Evolutionary conservation across 2,888 invertebrate species (phyloP), one percentile per base, ranked within the genome.

Genomic region (Tachina grossa): DNA sequence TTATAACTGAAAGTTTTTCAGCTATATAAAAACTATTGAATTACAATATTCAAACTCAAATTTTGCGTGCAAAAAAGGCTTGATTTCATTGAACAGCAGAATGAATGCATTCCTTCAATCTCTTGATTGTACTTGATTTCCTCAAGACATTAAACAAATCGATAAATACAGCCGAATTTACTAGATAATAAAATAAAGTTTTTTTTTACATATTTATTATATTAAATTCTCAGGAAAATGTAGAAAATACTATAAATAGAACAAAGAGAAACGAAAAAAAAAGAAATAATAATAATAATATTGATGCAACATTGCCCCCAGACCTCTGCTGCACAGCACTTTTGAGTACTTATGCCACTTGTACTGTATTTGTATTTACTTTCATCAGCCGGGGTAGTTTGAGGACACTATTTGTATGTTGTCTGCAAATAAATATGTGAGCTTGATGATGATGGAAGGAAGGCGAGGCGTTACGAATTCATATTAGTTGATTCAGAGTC

Each of bases 171-270:
- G 2, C 51, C 47, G 63, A 76, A 83, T 65, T n/a, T 41, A 69
- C 41, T 55, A 63, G 80, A 81, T 81, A 81, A 81, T 63, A 76
- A 77, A 83, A 65, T 57, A 66, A 71, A 10, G 22, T 22, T 79
- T 84, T 77, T 66, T 77, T 49, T 75, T 79, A 76, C 72, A 76
- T 85, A 72, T 85, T 83, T 79, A 79, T 82, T 43, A 55, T 79
- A 71, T 68, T 85, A 72, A 71, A 66, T 79, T 79, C 57, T n/a
- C 47, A 65, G 72, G 61, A 55, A 79, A 55, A 71, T n/a, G 14
- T 63, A 63, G 39, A 61, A 49, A 65, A 13, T 53, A 13, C 55
- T 6, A 68, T 19, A 49, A 74, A 66, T 10, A 10, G 45, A 61
- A 53, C 13, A 63, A 59, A 59, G 43, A 41, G 75, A 69, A 66